These are phyloP conservation scores for Eupeodes latifasciatus DNA, from an alignment of 2,888 invertebrate genomes.

Conservation along the genomic window DNA sequence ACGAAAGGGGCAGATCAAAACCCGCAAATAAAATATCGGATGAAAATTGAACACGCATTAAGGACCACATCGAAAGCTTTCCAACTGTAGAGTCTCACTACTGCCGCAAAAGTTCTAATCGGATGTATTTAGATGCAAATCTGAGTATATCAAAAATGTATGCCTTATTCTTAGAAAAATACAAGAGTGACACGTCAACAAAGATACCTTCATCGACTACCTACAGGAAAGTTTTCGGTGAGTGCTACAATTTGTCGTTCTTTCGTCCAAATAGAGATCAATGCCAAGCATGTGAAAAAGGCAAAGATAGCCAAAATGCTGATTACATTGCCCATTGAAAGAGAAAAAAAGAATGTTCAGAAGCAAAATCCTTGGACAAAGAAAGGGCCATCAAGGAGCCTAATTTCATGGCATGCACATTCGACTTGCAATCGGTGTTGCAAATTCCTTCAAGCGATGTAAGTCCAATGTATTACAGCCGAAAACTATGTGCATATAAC, in stretches of 20 bases:
- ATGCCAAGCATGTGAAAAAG: background rate
- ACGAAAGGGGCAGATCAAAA: constrained; percentile 37
- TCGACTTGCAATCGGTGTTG: constrained; percentile 2
- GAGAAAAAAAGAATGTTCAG: constrained; percentile 27
- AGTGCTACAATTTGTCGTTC: constrained; percentile 8
- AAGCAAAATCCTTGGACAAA: constrained; percentile 39
- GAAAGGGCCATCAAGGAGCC: constrained; percentile 29
- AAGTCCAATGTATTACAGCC: constrained; percentile 36
- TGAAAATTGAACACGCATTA: constrained; percentile 38
- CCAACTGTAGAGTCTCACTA: constrained; percentile 19
- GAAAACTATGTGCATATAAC: constrained; percentile 39
- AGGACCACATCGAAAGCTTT: background rate
- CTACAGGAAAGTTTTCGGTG: constrained; percentile 9
- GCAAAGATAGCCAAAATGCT: background rate
- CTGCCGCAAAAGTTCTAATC: background rate
- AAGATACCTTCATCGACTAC: background rate
- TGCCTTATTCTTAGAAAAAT: constrained; percentile 10
- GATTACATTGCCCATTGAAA: constrained; percentile 26
- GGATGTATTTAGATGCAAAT: constrained; percentile 1
- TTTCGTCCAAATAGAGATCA: constrained; percentile 7
- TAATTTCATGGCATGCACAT: constrained; percentile 1
- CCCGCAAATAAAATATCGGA: constrained; percentile 43
- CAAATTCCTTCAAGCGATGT: constrained; percentile 19
- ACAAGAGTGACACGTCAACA: background rate
- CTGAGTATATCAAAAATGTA: constrained; percentile 17